Evolutionary conservation across 37 sponge, comb jelly and placozoan species (phyloP).

Genomic region (Eunapius fragilis): DNA sequence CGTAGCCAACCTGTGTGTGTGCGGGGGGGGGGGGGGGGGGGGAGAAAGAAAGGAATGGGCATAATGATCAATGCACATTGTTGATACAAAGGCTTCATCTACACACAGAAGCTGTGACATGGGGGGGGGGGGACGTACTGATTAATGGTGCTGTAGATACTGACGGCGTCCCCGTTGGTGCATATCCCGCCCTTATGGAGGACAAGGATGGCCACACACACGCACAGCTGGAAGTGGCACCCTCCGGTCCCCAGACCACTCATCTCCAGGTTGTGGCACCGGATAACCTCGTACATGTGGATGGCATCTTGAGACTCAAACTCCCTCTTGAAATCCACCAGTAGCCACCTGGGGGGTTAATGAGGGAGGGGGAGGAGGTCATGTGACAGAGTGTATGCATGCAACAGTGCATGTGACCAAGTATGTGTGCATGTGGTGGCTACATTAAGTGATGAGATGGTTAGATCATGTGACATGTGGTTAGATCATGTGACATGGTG

Average conservation of each 20-base stretch:
- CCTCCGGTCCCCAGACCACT: slow-evolving; percentile 62
- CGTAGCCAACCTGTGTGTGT: slow-evolving; percentile 72
- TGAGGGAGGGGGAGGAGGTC: background rate
- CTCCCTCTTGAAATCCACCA: slow-evolving; percentile 89
- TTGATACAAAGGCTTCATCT: too few species aligned
- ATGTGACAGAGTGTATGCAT: background rate
- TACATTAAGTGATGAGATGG: too few species aligned
- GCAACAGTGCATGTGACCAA: too few species aligned
- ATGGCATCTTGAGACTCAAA: slow-evolving; percentile 79
- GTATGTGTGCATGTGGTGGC: too few species aligned
- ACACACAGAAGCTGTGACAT: too few species aligned
- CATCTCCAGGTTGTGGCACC: slow-evolving; percentile 78
- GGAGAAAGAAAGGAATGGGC: too few species aligned
- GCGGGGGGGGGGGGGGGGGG: too few species aligned
- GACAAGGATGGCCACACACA: slow-evolving; percentile 84
- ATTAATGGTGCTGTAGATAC: slow-evolving; percentile 67
- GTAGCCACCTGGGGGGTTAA: slow-evolving; percentile 67
- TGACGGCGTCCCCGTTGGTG: slow-evolving; percentile 46
- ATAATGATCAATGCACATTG: too few species aligned
- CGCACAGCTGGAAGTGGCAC: slow-evolving; percentile 83
- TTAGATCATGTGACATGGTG: background rate
- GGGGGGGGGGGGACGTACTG: too few species aligned
- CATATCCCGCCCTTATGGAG: slow-evolving; percentile 49
- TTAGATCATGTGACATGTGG: background rate
- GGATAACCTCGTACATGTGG: slow-evolving; percentile 80